These are phyloP conservation scores for Malurus splendens DNA, from an alignment of 2,797 vertebrate genomes.

Conservation along the genomic window DNA sequence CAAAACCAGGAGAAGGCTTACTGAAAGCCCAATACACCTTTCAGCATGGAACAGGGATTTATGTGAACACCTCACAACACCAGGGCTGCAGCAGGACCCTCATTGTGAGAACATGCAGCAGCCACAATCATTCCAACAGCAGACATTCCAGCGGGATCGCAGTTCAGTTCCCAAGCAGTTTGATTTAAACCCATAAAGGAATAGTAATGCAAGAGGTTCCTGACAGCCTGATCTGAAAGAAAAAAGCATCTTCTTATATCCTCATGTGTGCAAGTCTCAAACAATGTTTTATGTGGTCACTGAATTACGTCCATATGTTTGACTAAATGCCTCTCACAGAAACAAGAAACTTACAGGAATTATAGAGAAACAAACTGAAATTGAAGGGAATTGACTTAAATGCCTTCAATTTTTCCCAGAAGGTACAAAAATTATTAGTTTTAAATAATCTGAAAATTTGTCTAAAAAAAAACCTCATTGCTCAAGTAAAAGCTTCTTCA, in stretches of 20 bases:
- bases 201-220: neutral
- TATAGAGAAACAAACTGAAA: neutral
- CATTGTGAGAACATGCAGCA: rapidly evolving
- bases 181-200: neutral
- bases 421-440: neutral
- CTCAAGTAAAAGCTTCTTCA: neutral
- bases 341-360: neutral
- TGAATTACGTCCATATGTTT: neutral
- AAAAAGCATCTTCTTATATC: neutral
- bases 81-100: neutral
- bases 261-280: neutral
- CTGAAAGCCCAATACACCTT: neutral
- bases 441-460: neutral
- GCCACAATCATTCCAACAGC: neutral
- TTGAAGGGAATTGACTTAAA: neutral
- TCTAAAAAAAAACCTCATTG: rapidly evolving
- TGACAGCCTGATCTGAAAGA: neutral
- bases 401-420: neutral
- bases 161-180: neutral
- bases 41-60: neutral
- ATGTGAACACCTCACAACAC: rapidly evolving
- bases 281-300: neutral
- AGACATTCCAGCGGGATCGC: neutral
- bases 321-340: neutral
- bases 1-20: neutral